A percentile compares a stretch with the other conserved stretches of the same genome.
Conservation (phyloP, 2,113 vertebrate genomes). For the Acanthisitta chloris region DNA sequence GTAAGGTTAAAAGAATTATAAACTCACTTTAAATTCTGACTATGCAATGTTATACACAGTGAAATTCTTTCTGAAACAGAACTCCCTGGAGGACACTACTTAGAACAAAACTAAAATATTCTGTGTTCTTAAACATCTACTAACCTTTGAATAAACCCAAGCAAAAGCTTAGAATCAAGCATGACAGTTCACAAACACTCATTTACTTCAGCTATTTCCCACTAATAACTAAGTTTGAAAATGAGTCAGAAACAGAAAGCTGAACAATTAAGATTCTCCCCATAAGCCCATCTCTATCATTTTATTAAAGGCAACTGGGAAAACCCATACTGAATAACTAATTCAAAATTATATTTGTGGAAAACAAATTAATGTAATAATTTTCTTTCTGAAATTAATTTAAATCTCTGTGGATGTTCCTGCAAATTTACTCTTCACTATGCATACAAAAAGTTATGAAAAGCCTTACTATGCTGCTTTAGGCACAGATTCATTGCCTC, state of each 20-base stretch:
- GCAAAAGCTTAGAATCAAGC: conserved; percentile 29
- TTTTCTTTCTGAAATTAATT: conserved; percentile 86
- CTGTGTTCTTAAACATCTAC: neutral
- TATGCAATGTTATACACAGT: neutral
- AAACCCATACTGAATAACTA: conserved; percentile 80
- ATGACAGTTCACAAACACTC: conserved; percentile 46
- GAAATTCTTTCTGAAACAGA: neutral
- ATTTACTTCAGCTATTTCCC: conserved; percentile 61
- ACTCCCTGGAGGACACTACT: neutral
- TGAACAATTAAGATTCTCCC: conserved; percentile 80
- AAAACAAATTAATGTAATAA: conserved; percentile 86
- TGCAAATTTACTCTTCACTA: conserved; percentile 78
- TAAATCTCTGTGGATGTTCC: conserved; percentile 78
- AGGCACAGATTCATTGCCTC: conserved; percentile 76
- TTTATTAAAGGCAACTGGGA: conserved; percentile 84
- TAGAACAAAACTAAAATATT: neutral
- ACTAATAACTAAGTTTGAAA: conserved; percentile 71
- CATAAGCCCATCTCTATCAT: conserved; percentile 80
- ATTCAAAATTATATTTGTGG: conserved; percentile 81
- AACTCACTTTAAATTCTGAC: neutral
- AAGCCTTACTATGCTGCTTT: conserved; percentile 74
- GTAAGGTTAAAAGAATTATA: neutral
- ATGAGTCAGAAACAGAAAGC: conserved; percentile 73
- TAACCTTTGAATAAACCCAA: neutral
- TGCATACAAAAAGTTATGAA: conserved; percentile 75